Evolutionary conservation across 2,888 invertebrate genomes (phyloP), one percentile per base, ranked within the genome.

Genomic region (Eilema griseolum): DNA sequence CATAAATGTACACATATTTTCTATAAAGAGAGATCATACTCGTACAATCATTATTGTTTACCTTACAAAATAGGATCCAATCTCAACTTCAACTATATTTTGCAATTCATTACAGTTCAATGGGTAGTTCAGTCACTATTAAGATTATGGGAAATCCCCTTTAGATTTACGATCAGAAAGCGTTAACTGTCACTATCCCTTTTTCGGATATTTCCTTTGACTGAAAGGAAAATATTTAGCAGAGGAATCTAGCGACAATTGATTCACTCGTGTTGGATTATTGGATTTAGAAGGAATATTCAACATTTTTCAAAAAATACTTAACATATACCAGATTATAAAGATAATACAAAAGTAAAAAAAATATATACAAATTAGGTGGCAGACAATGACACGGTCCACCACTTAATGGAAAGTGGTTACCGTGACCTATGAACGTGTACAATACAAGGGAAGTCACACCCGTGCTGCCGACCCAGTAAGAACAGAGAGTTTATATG

Each of bases 121-220:
- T 72, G 71, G 63, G 31, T 60, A 66, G 33, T 66, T 24, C 66
- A 70, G 61, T 67, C 70, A 66, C 69, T 71, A 66, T 67, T 63
- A 60, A 28, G 66, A 67, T 72, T 69, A 69, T 67, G 31, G 67
- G 46, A 72, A 69, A 69, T 64, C 67, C 61, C 8, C 62, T 64
- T 52, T 57, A 63, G 69, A 66, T 74, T 73, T 70, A 72, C 61
- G 65, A 59, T 69, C 64, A 57, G 26, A 62, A 62, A 70, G 60
- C 59, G 66, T 70, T 67, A 37, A 69, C 70, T 64, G 67, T 60
- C 41, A 20, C 59, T 69, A 52, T n/a, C 31, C 41, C 57, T 72
- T 59, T 72, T 71, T 66, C 31, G 16, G 61, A 67, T 62, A 66
- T 24, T 71, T 66, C 66, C 46, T 68, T 68, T 71, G 33, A 66